Percentiles rank a stretch among this genome's conserved stretches.
Conservation (phyloP, 2,888 invertebrate species). For the Philereme transversata region DNA sequence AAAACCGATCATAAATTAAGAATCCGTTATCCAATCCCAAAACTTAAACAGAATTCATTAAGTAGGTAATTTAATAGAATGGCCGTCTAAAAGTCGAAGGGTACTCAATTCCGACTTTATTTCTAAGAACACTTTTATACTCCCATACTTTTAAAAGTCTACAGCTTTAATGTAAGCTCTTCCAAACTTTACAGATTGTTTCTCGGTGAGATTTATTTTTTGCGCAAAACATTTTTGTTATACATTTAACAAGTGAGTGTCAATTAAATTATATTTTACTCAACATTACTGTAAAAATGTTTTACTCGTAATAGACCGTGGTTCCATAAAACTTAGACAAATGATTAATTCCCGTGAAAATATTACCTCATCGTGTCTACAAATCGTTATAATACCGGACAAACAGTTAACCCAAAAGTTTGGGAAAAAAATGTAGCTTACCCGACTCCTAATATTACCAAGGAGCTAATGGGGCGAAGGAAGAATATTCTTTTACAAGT, state of each 20-base stretch:
- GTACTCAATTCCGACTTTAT: slow-evolving; percentile 18
- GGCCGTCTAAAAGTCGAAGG: slow-evolving; percentile 39
- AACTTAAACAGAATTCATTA: slow-evolving; percentile 65
- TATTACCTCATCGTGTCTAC: slow-evolving; percentile 32
- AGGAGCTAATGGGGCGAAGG: slow-evolving; percentile 70
- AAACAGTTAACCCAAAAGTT: slow-evolving; percentile 58
- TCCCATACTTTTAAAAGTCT: slow-evolving; percentile 8
- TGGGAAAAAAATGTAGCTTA: slow-evolving; percentile 49
- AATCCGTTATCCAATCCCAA: slow-evolving; percentile 60
- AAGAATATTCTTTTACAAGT: slow-evolving; percentile 72
- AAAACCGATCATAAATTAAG: slow-evolving; percentile 71
- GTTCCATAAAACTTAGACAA: slow-evolving; percentile 27
- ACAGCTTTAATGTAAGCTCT: slow-evolving; percentile 1
- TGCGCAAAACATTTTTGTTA: slow-evolving; percentile 2
- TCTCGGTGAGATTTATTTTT: background rate
- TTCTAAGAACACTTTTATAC: slow-evolving; percentile 21
- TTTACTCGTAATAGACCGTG: slow-evolving; percentile 4
- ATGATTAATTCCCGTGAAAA: slow-evolving; percentile 35
- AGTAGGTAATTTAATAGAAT: slow-evolving; percentile 63
- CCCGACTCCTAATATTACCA: slow-evolving; percentile 39
- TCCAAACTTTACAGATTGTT: background rate
- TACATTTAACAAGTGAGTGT: background rate
- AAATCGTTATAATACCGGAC: slow-evolving; percentile 46
- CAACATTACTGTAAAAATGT: background rate
- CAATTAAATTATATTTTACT: background rate